Evolutionary conservation across 2,113 vertebrate genomes (phyloP), one percentile per base, ranked within the genome.

Genomic region (Nerophis lumbriciformis): DNA sequence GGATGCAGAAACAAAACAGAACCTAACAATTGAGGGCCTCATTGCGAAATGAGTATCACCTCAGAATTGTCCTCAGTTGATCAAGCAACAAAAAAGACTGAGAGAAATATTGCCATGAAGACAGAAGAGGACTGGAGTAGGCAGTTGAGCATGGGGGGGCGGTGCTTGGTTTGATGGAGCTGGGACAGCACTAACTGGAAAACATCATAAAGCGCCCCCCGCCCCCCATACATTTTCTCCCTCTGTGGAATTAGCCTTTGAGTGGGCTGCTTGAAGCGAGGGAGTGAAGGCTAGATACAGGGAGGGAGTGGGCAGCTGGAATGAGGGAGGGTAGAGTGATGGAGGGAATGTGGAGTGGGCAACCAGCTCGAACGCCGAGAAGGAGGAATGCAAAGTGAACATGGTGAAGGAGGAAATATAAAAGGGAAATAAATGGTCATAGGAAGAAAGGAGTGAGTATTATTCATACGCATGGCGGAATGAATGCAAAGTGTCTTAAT

Each of bases 191-290:
- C 81, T 83, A 82, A 82, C 84, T 85, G 83, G 81, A 80, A 86
- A 86, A 84, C 83, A 80, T 73, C 79, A 75, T 78, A 73, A 84
- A 86, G 79, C 65, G 65, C 68, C 81, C 77, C 74, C 80, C 79
- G 3, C 4, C 28, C 28, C 28, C 28, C 28, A 83, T 78, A 62
- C 83, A 75, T 76, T 81, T 76, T 79, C 61, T 75, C 59, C 68
- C 81, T 80, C 80, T 57, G 75, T 85, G 83, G 79, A 83, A 81
- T 86, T 72, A 81, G 75, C 72, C 73, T 81, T 78, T 83, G 84
- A 84, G 81, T 84, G 84, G 79, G 80, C 73, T 73, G 75, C 58
- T 48, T 64, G 72, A 74, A 71, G 45, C 38, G 77, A 65, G 68
- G 75, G 71, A 72, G 70, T 59, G 70, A 59, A 15, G 21, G 58